Base-by-base conservation (phyloP, 2,888 invertebrate species). In the Mimumesa dahlbomi region DNA sequence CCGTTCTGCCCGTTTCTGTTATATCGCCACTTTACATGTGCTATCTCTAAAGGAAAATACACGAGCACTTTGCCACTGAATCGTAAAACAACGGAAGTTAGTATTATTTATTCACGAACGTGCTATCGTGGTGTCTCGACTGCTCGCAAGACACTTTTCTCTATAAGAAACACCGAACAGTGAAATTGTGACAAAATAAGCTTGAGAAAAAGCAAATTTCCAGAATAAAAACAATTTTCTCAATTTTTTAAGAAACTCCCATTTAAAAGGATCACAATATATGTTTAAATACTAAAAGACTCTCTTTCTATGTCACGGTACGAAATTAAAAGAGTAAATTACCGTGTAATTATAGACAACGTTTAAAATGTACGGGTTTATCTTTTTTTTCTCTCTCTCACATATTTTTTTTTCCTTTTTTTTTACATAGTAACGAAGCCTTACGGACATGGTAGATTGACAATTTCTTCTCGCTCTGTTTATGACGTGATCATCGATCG, bases 381-480 rank as follows among this genome's bases (percentile, higher is more conserved):
- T 22, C 72, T 6, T 18, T 36, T 19, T n/a, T n/a, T n/a, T n/a
- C n/a, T n/a, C n/a, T n/a, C n/a, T n/a, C n/a, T n/a, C n/a, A n/a
- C n/a, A n/a, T n/a, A n/a, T n/a, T n/a, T n/a, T n/a, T n/a, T n/a
- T n/a, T n/a, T n/a, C n/a, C n/a, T n/a, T n/a, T n/a, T n/a, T n/a
- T 21, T 11, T n/a, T 9, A 21, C 5, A 25, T 16, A 13, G 9
- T 49, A 16, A 50, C 1, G 59, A 64, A 65, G 54, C 61, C 64
- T 72, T 64, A 69, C n/a, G n/a, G n/a, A n/a, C n/a, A n/a, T 64
- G 72, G 59, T 61, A 64, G 50, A 69, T 50, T 53, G 61, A 64
- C 61, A 29, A 69, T 69, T 72, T 69, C 63, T 64, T 69, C 31
- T 48, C 72, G 72, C 72, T 72, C 72, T 69, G 72, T 69, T 72